These are phyloP conservation scores for Hucho hucho DNA, from an alignment of 2,113 vertebrate species.

Conservation along the genomic window DNA sequence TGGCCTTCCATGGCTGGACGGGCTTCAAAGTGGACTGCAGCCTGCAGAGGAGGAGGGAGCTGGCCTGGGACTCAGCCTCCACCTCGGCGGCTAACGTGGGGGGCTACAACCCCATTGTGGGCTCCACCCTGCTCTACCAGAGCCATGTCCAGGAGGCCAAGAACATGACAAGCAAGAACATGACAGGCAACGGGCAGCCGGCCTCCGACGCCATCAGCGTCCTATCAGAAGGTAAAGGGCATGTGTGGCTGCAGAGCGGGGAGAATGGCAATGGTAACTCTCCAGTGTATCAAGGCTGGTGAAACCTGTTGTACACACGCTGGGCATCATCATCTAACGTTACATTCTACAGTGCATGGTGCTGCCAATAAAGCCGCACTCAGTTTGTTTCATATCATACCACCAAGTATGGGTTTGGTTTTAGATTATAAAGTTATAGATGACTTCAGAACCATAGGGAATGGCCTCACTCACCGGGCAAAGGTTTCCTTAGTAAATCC, in stretches of 20 bases:
- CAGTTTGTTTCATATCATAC: background rate
- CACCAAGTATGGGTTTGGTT: background rate
- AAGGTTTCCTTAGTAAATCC: background rate
- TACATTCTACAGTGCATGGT: background rate
- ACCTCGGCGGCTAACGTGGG: conserved; percentile 70
- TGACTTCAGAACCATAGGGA: background rate
- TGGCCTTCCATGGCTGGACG: conserved; percentile 92
- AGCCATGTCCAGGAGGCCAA: conserved; percentile 75
- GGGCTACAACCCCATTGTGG: conserved; percentile 64
- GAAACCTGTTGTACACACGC: conserved; percentile 11
- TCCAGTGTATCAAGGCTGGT: conserved; percentile 77
- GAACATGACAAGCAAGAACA: conserved; percentile 57
- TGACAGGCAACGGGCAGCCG: conserved; percentile 67
- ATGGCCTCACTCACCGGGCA: conserved; percentile 2
- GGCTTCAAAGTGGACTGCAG: conserved; percentile 78
- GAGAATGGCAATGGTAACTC: conserved; percentile 42
- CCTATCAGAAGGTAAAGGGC: conserved; percentile 88
- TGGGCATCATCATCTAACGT: background rate
- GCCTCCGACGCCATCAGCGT: conserved; percentile 82
- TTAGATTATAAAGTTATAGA: background rate
- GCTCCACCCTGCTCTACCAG: conserved; percentile 71
- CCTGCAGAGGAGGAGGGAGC: conserved; percentile 69
- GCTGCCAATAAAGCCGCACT: background rate
- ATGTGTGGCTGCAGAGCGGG: conserved; percentile 32
- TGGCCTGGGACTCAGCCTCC: conserved; percentile 83